phyloP scores from a whole-genome alignment of 1,140 invertebrate genomes.

The Sarcophaga peregrina region DNA sequence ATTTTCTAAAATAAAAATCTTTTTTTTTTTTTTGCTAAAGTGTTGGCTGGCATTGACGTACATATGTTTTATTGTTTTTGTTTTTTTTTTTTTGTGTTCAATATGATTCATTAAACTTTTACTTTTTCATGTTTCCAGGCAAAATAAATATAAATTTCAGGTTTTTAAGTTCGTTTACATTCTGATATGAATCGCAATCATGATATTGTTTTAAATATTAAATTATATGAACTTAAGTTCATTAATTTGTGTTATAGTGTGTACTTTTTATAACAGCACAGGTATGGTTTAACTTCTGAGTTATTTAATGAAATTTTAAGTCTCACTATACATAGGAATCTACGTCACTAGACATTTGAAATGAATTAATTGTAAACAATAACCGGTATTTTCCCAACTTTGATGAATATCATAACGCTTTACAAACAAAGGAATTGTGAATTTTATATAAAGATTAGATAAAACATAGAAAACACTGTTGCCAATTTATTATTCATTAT shows the following conservation, averaged over 20 bases:
- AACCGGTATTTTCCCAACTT: background rate
- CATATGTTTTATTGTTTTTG: background rate
- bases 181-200: background rate
- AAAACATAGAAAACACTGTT: background rate
- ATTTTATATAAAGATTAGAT: background rate
- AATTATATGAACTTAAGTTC: too few relatives aligned
- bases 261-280: background rate
- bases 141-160: background rate
- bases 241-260: background rate
- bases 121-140: background rate
- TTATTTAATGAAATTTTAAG: background rate
- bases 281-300: background rate
- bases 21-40: background rate
- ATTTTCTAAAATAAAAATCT: background rate
- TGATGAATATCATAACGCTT: too few relatives aligned
- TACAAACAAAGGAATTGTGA: too few relatives aligned
- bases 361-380: background rate
- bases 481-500: background rate
- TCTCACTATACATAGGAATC: background rate
- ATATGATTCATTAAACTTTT: background rate
- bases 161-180: background rate
- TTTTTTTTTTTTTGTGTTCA: background rate
- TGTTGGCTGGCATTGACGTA: background rate
- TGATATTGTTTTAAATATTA: too few relatives aligned
- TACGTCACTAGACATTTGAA: background rate